Base-by-base conservation (phyloP, 2,888 invertebrate genomes). In the Agrochola lychnidis region DNA sequence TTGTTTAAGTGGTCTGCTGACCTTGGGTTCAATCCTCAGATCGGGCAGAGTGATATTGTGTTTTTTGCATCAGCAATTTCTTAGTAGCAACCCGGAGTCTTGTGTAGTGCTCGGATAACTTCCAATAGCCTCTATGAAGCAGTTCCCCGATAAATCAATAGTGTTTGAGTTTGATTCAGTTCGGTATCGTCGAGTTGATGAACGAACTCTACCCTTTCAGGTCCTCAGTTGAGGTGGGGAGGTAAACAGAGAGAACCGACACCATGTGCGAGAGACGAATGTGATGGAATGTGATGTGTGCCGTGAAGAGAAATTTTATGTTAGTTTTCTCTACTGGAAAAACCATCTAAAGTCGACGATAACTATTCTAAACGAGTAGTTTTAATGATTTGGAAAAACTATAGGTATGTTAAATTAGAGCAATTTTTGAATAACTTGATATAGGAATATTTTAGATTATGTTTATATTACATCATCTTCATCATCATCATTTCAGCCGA, bases 141-240 rank as follows among this genome's bases (percentile, higher is more conserved):
- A 19, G 25, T 25, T 56, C 14, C 2, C 1, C 5, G 53, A n/a
- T 40, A 22, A 40, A 56, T 40, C 7, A 45, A 79, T 30, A 30
- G 45, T 67, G 42, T 67, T 79, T 25, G 63, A 73, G 45, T 45
- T 64, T 45, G 68, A 56, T 45, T 53, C 57, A 25, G 68, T 48
- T 36, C 57, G 10, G 5, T 25, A 19, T n/a, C 12, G 22, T 22
- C 36, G 19, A 69, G 51, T 45, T 53, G 45, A 53, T 40, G 56
- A 69, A 63, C 40, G 19, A 79, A 72, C 68, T 64, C 10, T 40
- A 19, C 53, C 67, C 81, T 73, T 69, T 74, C 22, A 53, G 59
- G 69, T 48, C 25, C 22, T 19, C 22, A 12, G 56, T 70, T 36
- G n/a, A 64, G 69, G 63, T 57, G 16, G 48, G 14, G 2, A 19